A percentile compares a stretch with the other conserved stretches of the same genome.
Evolutionary conservation across 92 coral and sea anemone species (phyloP).

Genomic region (Porites rus): DNA sequence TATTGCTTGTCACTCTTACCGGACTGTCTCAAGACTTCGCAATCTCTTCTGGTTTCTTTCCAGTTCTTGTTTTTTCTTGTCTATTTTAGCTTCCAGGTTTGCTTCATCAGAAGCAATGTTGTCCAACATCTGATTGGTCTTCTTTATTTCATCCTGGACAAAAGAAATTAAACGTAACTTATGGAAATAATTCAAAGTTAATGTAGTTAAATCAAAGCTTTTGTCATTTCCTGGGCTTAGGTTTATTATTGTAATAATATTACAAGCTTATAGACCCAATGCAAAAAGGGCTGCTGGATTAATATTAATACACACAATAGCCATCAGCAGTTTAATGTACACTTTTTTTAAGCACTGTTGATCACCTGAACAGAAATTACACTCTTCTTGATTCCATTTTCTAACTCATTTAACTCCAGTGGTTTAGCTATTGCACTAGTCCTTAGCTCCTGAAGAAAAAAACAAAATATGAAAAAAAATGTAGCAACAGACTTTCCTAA

Average conservation of each 20-base stretch:
- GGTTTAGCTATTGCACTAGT: constrained; percentile 97
- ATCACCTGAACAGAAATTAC: constrained; percentile 84
- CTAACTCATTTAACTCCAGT: constrained; percentile 94
- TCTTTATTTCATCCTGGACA: constrained; percentile 88
- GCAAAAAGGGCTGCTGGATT: too few species aligned
- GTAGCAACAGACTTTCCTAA: too few species aligned
- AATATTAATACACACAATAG: too few species aligned
- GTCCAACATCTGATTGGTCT: constrained; percentile 95
- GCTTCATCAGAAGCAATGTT: constrained; percentile 99
- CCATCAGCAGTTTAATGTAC: too few species aligned
- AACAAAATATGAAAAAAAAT: not conserved
- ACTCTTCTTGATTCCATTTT: constrained; percentile 95
- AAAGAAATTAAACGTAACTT: not conserved
- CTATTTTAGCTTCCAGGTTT: constrained; percentile 96
- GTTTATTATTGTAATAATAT: too few species aligned
- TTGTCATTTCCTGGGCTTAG: too few species aligned
- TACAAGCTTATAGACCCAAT: too few species aligned
- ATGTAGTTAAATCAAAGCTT: too few species aligned
- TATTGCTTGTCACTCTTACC: constrained; percentile 49
- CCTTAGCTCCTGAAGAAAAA: constrained; percentile 76
- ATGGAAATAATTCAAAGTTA: too few species aligned
- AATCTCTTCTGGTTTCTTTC: constrained; percentile 96
- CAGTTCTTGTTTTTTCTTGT: constrained; percentile 94
- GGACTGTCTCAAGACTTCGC: constrained; percentile 92
- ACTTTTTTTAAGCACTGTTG: too few species aligned